Conservation (phyloP, 2,113 vertebrate species). For the Cebidichthys violaceus region DNA sequence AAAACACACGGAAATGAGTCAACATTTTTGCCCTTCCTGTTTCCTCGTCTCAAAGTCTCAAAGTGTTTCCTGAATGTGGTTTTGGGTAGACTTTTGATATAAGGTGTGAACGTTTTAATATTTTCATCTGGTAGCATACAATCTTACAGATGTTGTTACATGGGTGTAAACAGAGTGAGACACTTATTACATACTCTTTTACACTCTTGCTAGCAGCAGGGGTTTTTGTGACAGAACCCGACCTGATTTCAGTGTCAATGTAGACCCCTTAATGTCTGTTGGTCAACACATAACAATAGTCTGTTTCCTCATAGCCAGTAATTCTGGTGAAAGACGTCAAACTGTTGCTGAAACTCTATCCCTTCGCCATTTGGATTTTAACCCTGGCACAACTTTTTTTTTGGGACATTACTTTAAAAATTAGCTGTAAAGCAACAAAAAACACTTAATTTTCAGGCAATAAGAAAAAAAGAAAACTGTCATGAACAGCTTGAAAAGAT, state of each 20-base stretch:
- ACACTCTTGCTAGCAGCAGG: conserved; percentile 31
- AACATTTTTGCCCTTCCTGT: too few relatives aligned
- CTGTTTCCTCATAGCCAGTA: not conserved
- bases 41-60: too few relatives aligned
- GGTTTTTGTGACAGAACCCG: conserved; percentile 21
- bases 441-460: too few relatives aligned
- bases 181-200: not conserved
- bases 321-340: not conserved
- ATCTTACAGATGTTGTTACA: conserved; percentile 5
- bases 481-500: too few relatives aligned
- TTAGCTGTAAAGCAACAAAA: too few relatives aligned
- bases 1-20: too few relatives aligned
- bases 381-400: too few relatives aligned
- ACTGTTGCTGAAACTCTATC: conserved; percentile 20
- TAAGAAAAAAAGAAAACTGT: too few relatives aligned
- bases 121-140: not conserved
- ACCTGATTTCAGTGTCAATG: conserved; percentile 11
- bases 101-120: not conserved
- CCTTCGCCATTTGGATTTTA: not conserved
- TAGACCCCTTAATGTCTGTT: conserved; percentile 6
- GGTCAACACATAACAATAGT: conserved; percentile 4
- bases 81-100: too few relatives aligned
- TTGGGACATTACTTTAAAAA: too few relatives aligned
- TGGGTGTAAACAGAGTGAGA: conserved; percentile 14
- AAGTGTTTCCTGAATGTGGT: too few relatives aligned